phyloP scores from a whole-genome alignment of 2,888 invertebrate genomes.

The Hyposoter dolosus region DNA sequence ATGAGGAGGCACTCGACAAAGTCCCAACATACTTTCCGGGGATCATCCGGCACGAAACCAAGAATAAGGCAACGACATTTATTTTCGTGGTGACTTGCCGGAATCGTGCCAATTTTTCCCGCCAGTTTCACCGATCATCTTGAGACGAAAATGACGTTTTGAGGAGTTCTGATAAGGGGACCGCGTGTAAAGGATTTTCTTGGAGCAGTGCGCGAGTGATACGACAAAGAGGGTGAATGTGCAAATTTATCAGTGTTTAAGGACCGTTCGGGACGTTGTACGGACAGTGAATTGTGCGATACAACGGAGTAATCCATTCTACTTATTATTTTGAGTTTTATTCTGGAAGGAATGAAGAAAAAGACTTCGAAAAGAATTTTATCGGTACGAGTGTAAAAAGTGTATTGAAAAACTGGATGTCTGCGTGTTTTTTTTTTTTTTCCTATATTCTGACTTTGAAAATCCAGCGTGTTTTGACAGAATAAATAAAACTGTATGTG shows the following conservation, averaged over 20 bases:
- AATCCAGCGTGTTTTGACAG: slow-evolving; percentile 2
- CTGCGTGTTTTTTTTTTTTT: background rate
- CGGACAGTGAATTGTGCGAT: slow-evolving; percentile 27
- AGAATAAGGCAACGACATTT: slow-evolving; percentile 21
- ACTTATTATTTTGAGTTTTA: background rate
- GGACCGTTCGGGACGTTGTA: slow-evolving; percentile 23
- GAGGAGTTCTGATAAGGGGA: slow-evolving; percentile 25
- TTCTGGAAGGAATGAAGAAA: background rate
- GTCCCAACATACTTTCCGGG: slow-evolving; percentile 33
- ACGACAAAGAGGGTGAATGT: slow-evolving; percentile 32
- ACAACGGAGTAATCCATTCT: background rate
- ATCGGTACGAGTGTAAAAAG: background rate
- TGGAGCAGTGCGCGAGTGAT: slow-evolving; percentile 61
- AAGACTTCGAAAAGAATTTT: background rate
- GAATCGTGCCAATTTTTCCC: slow-evolving; percentile 36
- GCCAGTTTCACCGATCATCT: slow-evolving; percentile 50
- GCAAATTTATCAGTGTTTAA: slow-evolving; percentile 35
- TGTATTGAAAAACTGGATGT: slow-evolving; percentile 21
- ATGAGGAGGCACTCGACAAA: slow-evolving; percentile 19
- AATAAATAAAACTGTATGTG: background rate
- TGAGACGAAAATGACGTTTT: slow-evolving; percentile 46
- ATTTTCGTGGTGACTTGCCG: background rate
- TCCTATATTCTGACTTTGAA: background rate
- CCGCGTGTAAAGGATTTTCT: slow-evolving; percentile 35
- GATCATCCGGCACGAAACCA: slow-evolving; percentile 33